These are phyloP conservation scores for Cheilosia pagana DNA, from an alignment of 2,888 invertebrate species.

Conservation along the genomic window DNA sequence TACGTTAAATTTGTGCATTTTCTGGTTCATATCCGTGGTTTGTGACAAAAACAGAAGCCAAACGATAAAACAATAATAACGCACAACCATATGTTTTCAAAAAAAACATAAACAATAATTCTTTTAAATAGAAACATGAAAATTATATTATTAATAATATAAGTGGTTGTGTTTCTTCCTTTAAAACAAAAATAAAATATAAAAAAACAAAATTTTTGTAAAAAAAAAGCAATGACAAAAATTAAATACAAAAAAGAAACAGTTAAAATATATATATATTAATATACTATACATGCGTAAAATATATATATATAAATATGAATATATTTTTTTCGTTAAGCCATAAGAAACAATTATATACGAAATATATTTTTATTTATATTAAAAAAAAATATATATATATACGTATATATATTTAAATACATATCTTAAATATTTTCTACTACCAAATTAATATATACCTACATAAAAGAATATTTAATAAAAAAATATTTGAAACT, in stretches of 20 bases:
- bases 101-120: constrained; percentile 14
- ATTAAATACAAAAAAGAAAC: neutral
- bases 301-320: constrained; percentile 28
- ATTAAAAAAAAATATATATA: constrained; percentile 73
- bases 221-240: neutral
- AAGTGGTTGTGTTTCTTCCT: constrained; percentile 10
- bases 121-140: constrained; percentile 16
- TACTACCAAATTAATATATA: constrained; percentile 77
- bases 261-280: constrained; percentile 26
- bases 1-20: too few species aligned
- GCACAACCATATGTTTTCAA: constrained; percentile 35
- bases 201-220: neutral
- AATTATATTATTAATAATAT: constrained; percentile 1
- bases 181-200: constrained; percentile 4
- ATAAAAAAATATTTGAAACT: constrained; percentile 26
- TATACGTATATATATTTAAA: constrained; percentile 76
- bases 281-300: constrained; percentile 36
- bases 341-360: constrained; percentile 53
- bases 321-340: constrained; percentile 60
- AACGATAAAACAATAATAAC: constrained; percentile 4
- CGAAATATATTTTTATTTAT: constrained; percentile 57
- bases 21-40: neutral
- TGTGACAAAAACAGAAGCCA: neutral
- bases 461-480: constrained; percentile 51
- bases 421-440: constrained; percentile 76